phyloP scores from a whole-genome alignment of 2,113 vertebrate genomes.

The Galbula dea region DNA sequence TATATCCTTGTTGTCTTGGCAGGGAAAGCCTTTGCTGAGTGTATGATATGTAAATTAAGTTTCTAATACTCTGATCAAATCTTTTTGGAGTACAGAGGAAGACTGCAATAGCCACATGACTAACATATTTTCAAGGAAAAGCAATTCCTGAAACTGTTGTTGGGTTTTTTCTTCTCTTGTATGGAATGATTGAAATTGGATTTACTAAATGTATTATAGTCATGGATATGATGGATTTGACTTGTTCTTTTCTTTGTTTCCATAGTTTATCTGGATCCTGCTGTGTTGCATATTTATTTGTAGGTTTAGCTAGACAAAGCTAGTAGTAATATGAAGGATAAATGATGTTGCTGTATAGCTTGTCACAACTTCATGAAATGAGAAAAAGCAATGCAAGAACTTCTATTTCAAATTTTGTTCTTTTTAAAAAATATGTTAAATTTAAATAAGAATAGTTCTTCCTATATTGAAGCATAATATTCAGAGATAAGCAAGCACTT shows the following conservation, averaged over 20 bases:
- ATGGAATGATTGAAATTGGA: neutral
- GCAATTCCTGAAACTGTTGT: neutral
- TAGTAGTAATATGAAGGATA: neutral
- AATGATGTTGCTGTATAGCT: neutral
- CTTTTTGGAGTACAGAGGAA: neutral
- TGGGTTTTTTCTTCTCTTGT: neutral
- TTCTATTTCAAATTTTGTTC: accelerated
- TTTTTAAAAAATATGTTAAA: neutral
- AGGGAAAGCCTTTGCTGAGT: neutral
- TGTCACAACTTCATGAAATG: neutral
- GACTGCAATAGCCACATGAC: neutral
- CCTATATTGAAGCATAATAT: neutral
- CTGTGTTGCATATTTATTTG: neutral
- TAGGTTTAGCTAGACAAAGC: neutral
- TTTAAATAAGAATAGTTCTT: neutral
- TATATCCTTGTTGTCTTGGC: neutral
- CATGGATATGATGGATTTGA: neutral
- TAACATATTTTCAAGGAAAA: neutral
- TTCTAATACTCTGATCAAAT: neutral
- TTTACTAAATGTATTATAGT: neutral
- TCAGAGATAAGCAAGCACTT: neutral
- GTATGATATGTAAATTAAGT: neutral
- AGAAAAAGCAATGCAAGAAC: neutral
- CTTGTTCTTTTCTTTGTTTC: neutral
- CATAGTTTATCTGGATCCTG: neutral